Percentiles rank a stretch among this genome's conserved stretches.
Evolutionary conservation across 1,140 invertebrate species (phyloP).

Genomic region (Drosophila kurseongensis): DNA sequence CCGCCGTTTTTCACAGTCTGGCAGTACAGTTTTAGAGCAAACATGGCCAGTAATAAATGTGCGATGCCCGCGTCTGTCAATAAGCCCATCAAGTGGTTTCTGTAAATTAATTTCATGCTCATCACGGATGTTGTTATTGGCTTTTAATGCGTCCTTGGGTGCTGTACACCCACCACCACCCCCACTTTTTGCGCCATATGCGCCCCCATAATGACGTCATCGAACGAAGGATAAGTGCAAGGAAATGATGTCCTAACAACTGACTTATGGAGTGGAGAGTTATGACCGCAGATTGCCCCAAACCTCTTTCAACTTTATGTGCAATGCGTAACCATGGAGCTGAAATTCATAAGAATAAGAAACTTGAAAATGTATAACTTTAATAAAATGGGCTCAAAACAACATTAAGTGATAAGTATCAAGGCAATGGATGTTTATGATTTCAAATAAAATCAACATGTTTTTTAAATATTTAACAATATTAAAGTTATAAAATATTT

Average conservation of each 20-base stretch:
- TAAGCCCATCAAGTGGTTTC: constrained; percentile 76
- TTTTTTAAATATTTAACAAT: no score
- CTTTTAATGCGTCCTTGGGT: constrained; percentile 66
- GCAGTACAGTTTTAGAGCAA: constrained; percentile 62
- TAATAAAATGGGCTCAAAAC: no score
- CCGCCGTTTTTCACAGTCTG: constrained; percentile 18
- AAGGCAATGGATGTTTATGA: no score
- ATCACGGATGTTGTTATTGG: constrained; percentile 80
- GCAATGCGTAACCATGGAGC: no score
- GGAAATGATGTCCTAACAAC: constrained; percentile 32
- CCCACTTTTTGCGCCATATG: constrained; percentile 57
- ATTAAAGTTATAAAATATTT: no score
- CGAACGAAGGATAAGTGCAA: background rate
- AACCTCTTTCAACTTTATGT: background rate
- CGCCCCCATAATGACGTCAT: constrained; percentile 62
- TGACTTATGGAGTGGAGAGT: constrained; percentile 32
- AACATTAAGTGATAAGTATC: no score
- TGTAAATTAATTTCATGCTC: constrained; percentile 80
- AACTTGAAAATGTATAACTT: no score
- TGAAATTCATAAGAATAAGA: no score
- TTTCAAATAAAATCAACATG: no score
- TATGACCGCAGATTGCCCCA: constrained; percentile 4
- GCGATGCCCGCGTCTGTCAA: constrained; percentile 58
- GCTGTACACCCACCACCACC: background rate
- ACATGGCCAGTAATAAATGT: constrained; percentile 68